Evolutionary conservation across 2,113 vertebrate genomes (phyloP).

Genomic region (Stegastes partitus): DNA sequence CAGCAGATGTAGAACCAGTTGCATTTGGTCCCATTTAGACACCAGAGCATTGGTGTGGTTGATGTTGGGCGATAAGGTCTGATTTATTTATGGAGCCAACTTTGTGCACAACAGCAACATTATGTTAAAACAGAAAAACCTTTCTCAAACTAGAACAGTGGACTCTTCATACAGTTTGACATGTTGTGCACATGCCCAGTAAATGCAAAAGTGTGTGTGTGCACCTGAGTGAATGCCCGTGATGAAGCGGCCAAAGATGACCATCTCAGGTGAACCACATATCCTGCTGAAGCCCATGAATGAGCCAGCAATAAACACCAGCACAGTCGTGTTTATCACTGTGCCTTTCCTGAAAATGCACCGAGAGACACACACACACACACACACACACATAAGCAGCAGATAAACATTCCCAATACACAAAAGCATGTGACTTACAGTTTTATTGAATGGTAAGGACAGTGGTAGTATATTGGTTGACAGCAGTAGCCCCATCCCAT

Average conservation of each 20-base stretch:
- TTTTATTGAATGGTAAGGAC: conserved; percentile 43
- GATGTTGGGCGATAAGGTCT: no score
- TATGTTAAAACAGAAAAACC: not conserved
- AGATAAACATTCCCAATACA: conserved; percentile 4
- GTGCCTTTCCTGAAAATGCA: conserved; percentile 87
- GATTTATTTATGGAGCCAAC: no score
- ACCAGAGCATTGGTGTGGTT: no score
- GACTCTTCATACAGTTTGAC: not conserved
- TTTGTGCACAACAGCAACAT: no score
- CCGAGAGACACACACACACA: conserved; percentile 8
- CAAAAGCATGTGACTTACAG: conserved; percentile 39
- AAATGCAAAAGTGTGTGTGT: not conserved
- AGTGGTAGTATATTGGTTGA: conserved; percentile 4
- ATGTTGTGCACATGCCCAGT: not conserved
- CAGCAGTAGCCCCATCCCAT: conserved; percentile 46
- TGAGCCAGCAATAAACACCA: conserved; percentile 86
- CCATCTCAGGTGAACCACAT: conserved; percentile 90
- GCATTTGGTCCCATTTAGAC: no score
- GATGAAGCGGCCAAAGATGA: conserved; percentile 89
- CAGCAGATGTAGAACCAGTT: no score
- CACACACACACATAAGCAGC: conserved; percentile 23
- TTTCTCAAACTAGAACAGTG: not conserved
- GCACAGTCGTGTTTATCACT: conserved; percentile 85
- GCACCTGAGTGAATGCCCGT: conserved; percentile 91
- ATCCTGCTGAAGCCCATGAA: conserved; percentile 91